phyloP scores from a whole-genome alignment of 2,888 invertebrate genomes.

The Cremastobaeus sp. region DNA sequence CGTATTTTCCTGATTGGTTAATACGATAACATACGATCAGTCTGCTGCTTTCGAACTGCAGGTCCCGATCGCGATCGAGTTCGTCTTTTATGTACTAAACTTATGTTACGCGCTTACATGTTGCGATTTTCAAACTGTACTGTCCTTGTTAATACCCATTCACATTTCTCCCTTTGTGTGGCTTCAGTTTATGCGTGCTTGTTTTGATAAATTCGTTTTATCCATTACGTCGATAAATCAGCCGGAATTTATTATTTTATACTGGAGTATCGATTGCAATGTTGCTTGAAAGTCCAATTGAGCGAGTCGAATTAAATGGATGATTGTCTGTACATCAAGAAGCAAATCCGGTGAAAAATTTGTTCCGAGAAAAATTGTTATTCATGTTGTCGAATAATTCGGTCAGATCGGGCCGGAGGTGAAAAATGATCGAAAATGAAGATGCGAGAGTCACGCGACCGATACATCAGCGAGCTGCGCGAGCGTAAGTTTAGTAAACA shows the following conservation, averaged over 20 bases:
- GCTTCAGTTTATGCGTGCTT: too few species aligned
- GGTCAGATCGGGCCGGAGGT: conserved; percentile 6
- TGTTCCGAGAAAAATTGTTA: conserved; percentile 39
- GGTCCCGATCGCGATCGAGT: conserved; percentile 43
- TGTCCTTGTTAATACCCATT: neutral
- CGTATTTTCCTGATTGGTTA: conserved; percentile 80
- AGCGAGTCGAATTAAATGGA: conserved; percentile 1
- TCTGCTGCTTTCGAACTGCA: conserved; percentile 56
- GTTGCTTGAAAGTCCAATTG: conserved; percentile 7
- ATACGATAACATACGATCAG: conserved; percentile 63
- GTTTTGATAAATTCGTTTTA: too few species aligned
- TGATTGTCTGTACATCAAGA: conserved; percentile 6
- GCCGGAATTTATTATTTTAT: conserved; percentile 14
- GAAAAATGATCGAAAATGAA: conserved; percentile 50
- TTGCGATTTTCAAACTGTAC: conserved; percentile 49
- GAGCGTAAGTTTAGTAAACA: conserved; percentile 65
- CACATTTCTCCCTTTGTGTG: too few species aligned
- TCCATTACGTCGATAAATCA: conserved; percentile 18
- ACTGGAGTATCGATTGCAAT: conserved; percentile 18
- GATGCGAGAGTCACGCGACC: conserved; percentile 11
- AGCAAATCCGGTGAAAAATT: conserved; percentile 16
- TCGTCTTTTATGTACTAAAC: neutral
- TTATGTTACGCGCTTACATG: conserved; percentile 32
- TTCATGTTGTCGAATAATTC: conserved; percentile 23
- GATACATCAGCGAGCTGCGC: conserved; percentile 34